Percentiles rank a stretch among this genome's conserved stretches.
These are phyloP conservation scores for Harpegnathos saltator DNA, from an alignment of 1,140 invertebrate genomes.

Conservation along the genomic window DNA sequence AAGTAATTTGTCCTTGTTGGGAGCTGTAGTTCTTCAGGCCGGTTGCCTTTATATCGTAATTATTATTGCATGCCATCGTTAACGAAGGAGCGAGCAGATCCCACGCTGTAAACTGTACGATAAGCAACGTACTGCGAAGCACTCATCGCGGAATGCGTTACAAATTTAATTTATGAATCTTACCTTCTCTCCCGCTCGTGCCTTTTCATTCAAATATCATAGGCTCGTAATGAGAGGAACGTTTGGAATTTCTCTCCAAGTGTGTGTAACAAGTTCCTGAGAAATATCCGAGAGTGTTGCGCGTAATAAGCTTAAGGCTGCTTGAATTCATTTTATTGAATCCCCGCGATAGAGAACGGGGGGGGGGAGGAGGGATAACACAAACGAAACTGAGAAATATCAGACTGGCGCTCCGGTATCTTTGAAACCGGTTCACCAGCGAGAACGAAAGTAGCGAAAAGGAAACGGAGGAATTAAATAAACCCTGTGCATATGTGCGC, in stretches of 20 bases:
- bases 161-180: constrained; percentile 60
- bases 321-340: constrained; percentile 23
- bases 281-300: not conserved
- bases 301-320: constrained; percentile 23
- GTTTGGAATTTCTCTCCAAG: constrained; percentile 19
- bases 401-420: not conserved
- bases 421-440: not conserved
- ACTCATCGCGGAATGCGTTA: constrained; percentile 6
- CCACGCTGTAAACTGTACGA: not conserved
- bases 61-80: constrained; percentile 12
- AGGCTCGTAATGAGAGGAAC: constrained; percentile 10
- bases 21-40: constrained; percentile 10
- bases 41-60: constrained; percentile 25
- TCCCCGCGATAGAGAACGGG: not conserved
- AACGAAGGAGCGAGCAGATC: constrained; percentile 16
- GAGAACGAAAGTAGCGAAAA: too few species aligned
- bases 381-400: not conserved
- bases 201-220: constrained; percentile 13
- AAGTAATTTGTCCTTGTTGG: constrained; percentile 47
- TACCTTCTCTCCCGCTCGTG: not conserved
- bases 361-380: not conserved
- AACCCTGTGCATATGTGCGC: too few species aligned
- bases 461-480: too few species aligned
- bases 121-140: constrained; percentile 9
- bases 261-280: constrained; percentile 3